Evolutionary conservation across 1,140 invertebrate species (phyloP), one percentile per base, ranked within the genome.

Genomic region (Triops longicaudatus): DNA sequence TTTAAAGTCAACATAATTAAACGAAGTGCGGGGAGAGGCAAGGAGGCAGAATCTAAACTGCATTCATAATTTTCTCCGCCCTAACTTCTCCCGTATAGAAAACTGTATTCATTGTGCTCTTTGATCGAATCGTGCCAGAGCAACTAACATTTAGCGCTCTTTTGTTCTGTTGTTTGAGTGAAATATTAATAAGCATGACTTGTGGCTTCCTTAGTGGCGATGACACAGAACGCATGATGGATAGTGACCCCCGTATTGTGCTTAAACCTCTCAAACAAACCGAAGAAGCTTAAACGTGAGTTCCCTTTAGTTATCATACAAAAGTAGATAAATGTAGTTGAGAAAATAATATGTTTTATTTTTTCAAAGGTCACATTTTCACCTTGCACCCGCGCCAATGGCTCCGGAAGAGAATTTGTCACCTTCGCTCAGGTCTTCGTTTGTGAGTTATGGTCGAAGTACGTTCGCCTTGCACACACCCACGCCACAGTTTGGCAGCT

Each of bases 191-290:
- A 17, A 73, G 28, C 72, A 63, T 63, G 73, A 9, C 42, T 73
- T 44, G 72, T 73, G n/a, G 42, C 27, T 72, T 73, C 43, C 73
- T 27, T 44, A 77, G 76, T 73, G 14, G 50, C 14, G 76, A 77
- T 31, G 76, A 77, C 42, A 77, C 76, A 73, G 76, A 77, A 73
- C 76, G 76, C 41, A 77, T 77, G 76, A 77, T 77, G 76, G 37
- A 73, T 44, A 73, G 73, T 73, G 76, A 77, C 72, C 76, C 76
- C 1, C 76, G 76, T 73, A 77, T 77, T 27, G 76, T 77, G 28
- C 76, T 77, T 27, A 77, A 77, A 73, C 76, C 76, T 28, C 72
- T 77, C 72, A 72, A 73, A 31, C 73, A 72, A n/a, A 73, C 76
- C 72, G 76, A 77, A 44, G 76, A 77, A 41, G 76, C 76, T 50